These are phyloP conservation scores for Apteryx mantelli DNA, from an alignment of 2,113 vertebrate genomes.

Conservation along the genomic window DNA sequence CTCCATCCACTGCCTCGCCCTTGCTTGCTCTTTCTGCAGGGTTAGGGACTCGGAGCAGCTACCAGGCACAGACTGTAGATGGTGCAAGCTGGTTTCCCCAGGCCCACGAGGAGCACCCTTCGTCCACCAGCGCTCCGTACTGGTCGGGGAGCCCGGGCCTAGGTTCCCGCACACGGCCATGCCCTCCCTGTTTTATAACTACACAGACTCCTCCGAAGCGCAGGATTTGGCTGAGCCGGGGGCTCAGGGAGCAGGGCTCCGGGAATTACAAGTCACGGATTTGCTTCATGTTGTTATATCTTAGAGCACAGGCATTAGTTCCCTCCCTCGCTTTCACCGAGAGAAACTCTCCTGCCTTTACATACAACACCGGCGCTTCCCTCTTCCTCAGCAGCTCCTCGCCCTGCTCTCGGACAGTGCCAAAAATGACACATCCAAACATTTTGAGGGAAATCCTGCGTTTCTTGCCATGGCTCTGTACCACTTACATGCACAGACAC, in stretches of 20 bases:
- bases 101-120: not conserved
- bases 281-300: not conserved
- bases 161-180: not conserved
- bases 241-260: not conserved
- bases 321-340: not conserved
- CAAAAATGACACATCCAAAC: not conserved
- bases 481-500: no score
- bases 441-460: not conserved
- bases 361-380: not conserved
- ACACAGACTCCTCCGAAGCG: not conserved
- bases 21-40: not conserved
- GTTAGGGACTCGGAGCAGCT: not conserved
- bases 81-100: not conserved
- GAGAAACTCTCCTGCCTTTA: not conserved
- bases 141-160: no score
- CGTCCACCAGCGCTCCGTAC: no score
- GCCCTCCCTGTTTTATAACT: not conserved
- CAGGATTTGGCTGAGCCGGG: not conserved
- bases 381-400: no score
- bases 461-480: no score
- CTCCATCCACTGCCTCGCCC: not conserved
- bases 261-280: not conserved
- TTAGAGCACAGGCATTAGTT: not conserved
- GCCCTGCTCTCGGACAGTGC: not conserved
- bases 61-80: conserved; percentile 3